Evolutionary conservation across 2,113 vertebrate species (phyloP).

Genomic region (Leucopsar rothschildi): DNA sequence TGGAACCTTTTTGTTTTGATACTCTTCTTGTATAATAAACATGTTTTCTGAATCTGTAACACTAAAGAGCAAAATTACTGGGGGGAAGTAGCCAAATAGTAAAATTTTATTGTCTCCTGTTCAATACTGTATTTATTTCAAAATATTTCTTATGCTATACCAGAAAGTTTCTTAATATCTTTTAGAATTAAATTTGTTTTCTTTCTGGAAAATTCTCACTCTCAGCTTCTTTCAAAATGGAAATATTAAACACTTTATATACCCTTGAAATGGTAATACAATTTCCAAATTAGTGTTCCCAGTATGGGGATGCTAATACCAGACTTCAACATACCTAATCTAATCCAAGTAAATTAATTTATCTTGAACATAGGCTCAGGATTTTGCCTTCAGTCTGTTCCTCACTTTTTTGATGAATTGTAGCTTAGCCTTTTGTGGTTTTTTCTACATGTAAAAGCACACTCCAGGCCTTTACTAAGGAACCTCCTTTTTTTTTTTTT

Average conservation of each 20-base stretch:
- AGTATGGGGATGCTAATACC: neutral
- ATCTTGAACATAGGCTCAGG: neutral
- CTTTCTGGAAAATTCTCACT: neutral
- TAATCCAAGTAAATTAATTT: neutral
- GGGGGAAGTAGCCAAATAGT: neutral
- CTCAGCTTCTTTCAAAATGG: neutral
- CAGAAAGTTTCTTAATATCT: neutral
- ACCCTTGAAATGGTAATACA: neutral
- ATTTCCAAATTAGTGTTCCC: neutral
- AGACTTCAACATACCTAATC: neutral
- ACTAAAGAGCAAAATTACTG: neutral
- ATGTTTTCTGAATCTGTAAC: neutral
- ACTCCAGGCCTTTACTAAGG: neutral
- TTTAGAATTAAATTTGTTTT: neutral
- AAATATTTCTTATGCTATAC: neutral
- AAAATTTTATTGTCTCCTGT: neutral
- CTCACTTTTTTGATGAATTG: neutral
- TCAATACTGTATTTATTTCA: neutral
- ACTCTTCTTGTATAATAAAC: neutral
- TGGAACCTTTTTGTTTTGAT: neutral
- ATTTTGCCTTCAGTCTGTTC: neutral
- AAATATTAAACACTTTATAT: neutral
- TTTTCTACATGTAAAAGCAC: neutral
- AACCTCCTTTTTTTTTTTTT: neutral
- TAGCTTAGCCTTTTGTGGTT: neutral